phyloP scores from a whole-genome alignment of 2,113 vertebrate genomes.

The Callorhinus ursinus region DNA sequence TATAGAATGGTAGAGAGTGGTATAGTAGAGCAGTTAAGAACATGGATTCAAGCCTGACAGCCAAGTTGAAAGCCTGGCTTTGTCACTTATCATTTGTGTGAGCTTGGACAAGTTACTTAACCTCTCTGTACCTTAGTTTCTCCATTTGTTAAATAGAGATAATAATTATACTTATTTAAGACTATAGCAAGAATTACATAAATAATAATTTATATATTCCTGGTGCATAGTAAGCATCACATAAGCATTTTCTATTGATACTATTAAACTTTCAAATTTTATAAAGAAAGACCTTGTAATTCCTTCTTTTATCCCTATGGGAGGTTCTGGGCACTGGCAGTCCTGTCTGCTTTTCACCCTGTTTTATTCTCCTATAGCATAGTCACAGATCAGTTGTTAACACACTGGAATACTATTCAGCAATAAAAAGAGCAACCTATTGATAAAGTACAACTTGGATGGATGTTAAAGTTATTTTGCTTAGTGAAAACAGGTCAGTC shows the following conservation, averaged over 20 bases:
- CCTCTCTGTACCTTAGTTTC: not conserved
- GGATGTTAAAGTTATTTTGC: not conserved
- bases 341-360: not conserved
- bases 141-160: not conserved
- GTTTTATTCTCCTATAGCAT: not conserved
- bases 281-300: not conserved
- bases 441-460: not conserved
- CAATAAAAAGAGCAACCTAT: not conserved
- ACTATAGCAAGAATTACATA: not conserved
- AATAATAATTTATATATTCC: not conserved
- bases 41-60: not conserved
- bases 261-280: not conserved
- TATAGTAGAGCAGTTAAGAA: not conserved
- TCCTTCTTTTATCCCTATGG: not conserved
- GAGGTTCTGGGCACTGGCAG: not conserved
- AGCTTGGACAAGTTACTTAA: not conserved
- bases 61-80: not conserved
- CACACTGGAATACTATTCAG: not conserved
- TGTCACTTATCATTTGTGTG: not conserved
- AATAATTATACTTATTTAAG: not conserved
- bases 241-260: not conserved
- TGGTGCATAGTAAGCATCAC: not conserved
- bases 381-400: conserved; percentile 6
- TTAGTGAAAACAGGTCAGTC: not conserved
- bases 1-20: not conserved